Conservation (phyloP, 2,888 invertebrate genomes). For the Drosophila anceps region DNA sequence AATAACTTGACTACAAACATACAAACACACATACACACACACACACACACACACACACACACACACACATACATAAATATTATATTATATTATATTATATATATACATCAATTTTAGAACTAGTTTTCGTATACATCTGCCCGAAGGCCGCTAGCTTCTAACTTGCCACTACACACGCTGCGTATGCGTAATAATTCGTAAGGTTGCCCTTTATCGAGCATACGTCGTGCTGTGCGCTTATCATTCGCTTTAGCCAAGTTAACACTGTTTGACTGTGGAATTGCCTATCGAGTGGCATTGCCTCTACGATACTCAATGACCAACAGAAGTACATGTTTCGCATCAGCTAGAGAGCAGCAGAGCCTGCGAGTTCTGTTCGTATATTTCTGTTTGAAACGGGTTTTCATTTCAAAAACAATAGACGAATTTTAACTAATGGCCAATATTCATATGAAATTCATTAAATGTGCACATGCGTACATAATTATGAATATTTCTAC, state of each 20-base stretch:
- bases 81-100: conserved; percentile 2
- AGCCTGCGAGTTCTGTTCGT: not conserved
- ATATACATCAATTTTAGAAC: conserved; percentile 54
- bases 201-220: conserved; percentile 67
- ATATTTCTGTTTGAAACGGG: conserved; percentile 1
- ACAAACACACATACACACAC: conserved; percentile 9
- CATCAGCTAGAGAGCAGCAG: not conserved
- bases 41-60: conserved; percentile 9
- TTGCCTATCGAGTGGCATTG: conserved; percentile 10
- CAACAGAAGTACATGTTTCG: conserved; percentile 20
- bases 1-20: conserved; percentile 9
- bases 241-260: conserved; percentile 38
- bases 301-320: conserved; percentile 15
- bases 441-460: not conserved
- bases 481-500: not conserved
- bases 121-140: conserved; percentile 61
- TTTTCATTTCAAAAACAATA: conserved; percentile 3
- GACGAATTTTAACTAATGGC: not conserved
- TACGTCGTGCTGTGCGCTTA: conserved; percentile 61
- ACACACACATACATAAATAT: not conserved
- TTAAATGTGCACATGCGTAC: conserved; percentile 2
- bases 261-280: conserved; percentile 13
- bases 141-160: conserved; percentile 49
- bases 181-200: conserved; percentile 60
- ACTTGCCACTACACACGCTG: conserved; percentile 11